These are phyloP conservation scores for Erythrolamprus reginae DNA, from an alignment of 2,113 vertebrate genomes.

Conservation along the genomic window DNA sequence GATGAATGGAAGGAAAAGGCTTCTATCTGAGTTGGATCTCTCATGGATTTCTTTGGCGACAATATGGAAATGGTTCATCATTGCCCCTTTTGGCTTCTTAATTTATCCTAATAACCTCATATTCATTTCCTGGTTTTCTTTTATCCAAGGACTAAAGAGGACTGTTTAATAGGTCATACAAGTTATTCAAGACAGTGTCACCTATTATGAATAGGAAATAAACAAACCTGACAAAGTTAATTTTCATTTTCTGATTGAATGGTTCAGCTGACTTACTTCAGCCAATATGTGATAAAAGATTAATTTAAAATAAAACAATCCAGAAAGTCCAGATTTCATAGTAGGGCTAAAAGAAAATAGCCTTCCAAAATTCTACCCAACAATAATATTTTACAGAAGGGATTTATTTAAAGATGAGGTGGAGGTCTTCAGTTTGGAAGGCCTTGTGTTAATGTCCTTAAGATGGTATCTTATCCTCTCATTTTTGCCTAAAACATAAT, in stretches of 20 bases:
- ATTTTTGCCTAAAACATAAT: neutral
- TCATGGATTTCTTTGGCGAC: neutral
- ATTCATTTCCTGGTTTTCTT: neutral
- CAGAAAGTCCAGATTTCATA: neutral
- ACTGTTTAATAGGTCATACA: neutral
- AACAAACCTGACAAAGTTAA: slow-evolving; percentile 13
- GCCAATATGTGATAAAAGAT: slow-evolving; percentile 7
- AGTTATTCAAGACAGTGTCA: neutral
- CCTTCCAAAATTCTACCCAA: neutral
- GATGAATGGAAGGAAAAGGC: neutral
- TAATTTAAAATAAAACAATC: neutral
- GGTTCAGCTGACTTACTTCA: slow-evolving; percentile 32
- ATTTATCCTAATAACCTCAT: neutral
- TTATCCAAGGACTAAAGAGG: neutral
- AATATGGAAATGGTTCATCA: neutral
- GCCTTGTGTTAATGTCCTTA: neutral
- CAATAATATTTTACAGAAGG: neutral
- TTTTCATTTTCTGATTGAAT: slow-evolving; percentile 25
- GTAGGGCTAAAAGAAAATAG: neutral
- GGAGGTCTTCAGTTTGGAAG: neutral
- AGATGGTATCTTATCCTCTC: neutral
- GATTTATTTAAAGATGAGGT: neutral
- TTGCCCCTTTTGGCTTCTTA: neutral
- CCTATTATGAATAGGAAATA: slow-evolving; percentile 32
- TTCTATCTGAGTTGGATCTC: neutral